Evolutionary conservation across 2,113 vertebrate genomes (phyloP).

Genomic region (Clarias magur): DNA sequence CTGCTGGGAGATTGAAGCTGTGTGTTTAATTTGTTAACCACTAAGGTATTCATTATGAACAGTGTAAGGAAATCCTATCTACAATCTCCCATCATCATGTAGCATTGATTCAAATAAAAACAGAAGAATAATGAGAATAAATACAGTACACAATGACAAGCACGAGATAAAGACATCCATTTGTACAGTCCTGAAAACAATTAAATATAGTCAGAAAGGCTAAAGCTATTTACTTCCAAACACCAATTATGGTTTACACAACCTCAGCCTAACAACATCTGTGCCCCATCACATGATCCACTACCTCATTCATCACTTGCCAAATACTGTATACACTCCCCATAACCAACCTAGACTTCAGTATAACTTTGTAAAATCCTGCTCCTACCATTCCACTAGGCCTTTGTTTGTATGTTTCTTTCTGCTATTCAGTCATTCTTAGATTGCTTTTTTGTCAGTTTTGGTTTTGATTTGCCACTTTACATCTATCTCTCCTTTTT

Average conservation of each 20-base stretch:
- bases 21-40: constrained; percentile 14
- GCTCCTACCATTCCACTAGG: not conserved
- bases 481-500: not conserved
- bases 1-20: not conserved
- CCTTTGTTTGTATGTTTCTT: not conserved
- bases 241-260: not conserved
- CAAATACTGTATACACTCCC: not conserved
- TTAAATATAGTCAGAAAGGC: not conserved
- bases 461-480: not conserved
- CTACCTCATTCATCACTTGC: not conserved
- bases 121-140: not conserved
- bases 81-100: not conserved
- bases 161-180: not conserved
- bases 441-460: not conserved
- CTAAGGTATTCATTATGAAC: not conserved
- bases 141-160: not conserved
- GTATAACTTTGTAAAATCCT: no score
- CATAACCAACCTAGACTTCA: not conserved
- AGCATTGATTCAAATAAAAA: not conserved
- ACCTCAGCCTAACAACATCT: not conserved
- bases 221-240: not conserved
- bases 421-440: not conserved
- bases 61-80: not conserved
- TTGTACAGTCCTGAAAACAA: not conserved
- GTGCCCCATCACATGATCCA: not conserved